Percentiles rank a stretch among this genome's conserved stretches.
These are phyloP conservation scores for Rhopalosiphum maidis DNA, from an alignment of 1,140 invertebrate genomes.

Conservation along the genomic window DNA sequence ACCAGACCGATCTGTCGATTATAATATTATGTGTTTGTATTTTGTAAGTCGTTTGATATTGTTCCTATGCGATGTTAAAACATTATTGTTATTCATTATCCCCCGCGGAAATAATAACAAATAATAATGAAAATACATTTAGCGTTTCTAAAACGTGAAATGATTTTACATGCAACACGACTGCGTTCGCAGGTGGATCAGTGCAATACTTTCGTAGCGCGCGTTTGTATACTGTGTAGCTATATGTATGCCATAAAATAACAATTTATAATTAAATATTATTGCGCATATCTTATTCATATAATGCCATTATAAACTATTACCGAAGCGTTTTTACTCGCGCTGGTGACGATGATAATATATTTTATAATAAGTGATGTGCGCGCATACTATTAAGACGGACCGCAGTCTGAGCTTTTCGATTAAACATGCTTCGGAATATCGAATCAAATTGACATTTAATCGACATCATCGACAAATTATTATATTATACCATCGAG, in stretches of 20 bases:
- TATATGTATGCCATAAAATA: background rate
- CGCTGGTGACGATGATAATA: background rate
- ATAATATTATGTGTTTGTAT: background rate
- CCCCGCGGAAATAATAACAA: no score
- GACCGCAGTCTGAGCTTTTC: background rate
- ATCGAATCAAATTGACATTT: background rate
- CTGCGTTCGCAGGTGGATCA: background rate
- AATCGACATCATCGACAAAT: background rate
- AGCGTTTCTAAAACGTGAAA: background rate
- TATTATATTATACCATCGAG: background rate
- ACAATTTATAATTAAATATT: background rate
- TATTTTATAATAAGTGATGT: background rate
- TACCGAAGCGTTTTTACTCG: background rate
- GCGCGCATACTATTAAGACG: background rate
- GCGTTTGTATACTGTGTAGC: background rate
- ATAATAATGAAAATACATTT: background rate
- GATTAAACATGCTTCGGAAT: background rate
- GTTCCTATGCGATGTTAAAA: background rate
- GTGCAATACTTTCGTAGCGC: background rate
- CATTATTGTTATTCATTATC: background rate
- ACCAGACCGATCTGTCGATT: background rate
- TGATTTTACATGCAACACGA: background rate
- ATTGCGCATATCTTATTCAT: background rate
- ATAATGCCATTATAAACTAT: background rate
- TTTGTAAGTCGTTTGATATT: background rate